Conservation (phyloP, 2,113 vertebrate genomes). For the Poeciliopsis retropinna region DNA sequence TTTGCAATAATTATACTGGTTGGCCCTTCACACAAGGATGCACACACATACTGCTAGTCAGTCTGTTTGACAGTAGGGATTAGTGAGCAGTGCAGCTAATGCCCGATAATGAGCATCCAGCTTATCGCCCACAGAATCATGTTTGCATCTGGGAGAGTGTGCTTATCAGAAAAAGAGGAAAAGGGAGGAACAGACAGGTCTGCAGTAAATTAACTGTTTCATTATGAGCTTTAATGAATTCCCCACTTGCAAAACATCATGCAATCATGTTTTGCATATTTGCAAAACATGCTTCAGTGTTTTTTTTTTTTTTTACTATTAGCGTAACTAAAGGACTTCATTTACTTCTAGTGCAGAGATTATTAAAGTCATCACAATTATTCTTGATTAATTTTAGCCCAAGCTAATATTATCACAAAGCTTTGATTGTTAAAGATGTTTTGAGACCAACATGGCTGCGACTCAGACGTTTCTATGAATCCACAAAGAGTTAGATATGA, state of each 20-base stretch:
- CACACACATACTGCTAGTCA: conserved; percentile 29
- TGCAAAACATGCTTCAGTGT: conserved; percentile 1
- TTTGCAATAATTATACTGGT: conserved; percentile 68
- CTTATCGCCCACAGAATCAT: conserved; percentile 67
- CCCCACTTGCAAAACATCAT: too few relatives aligned
- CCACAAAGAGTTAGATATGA: background rate
- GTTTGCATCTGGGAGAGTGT: conserved; percentile 18
- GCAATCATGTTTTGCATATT: too few relatives aligned
- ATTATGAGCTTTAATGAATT: conserved; percentile 46
- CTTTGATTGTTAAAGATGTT: too few relatives aligned
- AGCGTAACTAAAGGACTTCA: background rate
- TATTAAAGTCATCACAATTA: too few relatives aligned
- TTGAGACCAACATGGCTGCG: background rate
- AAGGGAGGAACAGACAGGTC: conserved; percentile 19
- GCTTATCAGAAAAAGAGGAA: background rate
- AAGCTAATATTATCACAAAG: too few relatives aligned
- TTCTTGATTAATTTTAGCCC: too few relatives aligned
- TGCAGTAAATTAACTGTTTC: conserved; percentile 55
- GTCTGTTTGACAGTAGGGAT: conserved; percentile 69
- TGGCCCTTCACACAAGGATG: background rate
- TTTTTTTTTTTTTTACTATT: background rate
- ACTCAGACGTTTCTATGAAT: background rate
- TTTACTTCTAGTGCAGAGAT: too few relatives aligned
- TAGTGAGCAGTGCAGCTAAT: conserved; percentile 70
- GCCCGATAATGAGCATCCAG: conserved; percentile 70